Evolutionary conservation across 2,888 invertebrate species (phyloP), one percentile per base, ranked within the genome.

Genomic region (Apotomis betuletana): DNA sequence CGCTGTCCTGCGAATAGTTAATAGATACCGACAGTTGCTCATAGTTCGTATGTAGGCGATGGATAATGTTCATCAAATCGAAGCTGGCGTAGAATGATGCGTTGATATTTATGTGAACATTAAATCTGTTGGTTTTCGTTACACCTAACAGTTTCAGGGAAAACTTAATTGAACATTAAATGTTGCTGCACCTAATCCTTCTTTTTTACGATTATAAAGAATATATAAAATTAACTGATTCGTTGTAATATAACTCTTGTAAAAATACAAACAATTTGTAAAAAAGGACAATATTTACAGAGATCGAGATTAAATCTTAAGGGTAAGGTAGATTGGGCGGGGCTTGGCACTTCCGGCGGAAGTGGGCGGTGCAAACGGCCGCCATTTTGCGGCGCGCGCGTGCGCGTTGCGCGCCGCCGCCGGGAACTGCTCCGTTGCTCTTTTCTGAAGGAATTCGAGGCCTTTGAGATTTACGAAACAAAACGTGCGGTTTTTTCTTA

Each of bases 301-400:
- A 49, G 62, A 38, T 49, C n/a, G 12, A 51, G 71, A 71, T 71
- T 51, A 67, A 51, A 71, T 71, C 74, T 67, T 62, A 70, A 67
- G 62, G 71, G 71, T 71, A 61, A 67, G 67, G 73, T 64, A 70
- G 62, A 5, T 6, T 0, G 62, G 67, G 75, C 63, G 74, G 69
- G 60, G 73, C 71, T 73, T 74, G 76, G 79, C 88, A 91, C 83
- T 80, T 92, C 91, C 91, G 91, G 84, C 90, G 91, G 91, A 91
- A 88, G 86, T 6, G 81, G 92, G 91, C 87, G 91, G 89, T 73
- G 84, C 84, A 67, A 52, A 65, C 73, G 72, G 87, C 82, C 87
- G 90, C 90, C 90, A 90, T 90, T 78, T 90, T 90, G 88, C 77
- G 75, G 67, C 75, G 81, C 85, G 86, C 89, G 84, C 85, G 85